These are phyloP conservation scores for Isichthys henryi DNA, from an alignment of 2,113 vertebrate species.

Conservation along the genomic window DNA sequence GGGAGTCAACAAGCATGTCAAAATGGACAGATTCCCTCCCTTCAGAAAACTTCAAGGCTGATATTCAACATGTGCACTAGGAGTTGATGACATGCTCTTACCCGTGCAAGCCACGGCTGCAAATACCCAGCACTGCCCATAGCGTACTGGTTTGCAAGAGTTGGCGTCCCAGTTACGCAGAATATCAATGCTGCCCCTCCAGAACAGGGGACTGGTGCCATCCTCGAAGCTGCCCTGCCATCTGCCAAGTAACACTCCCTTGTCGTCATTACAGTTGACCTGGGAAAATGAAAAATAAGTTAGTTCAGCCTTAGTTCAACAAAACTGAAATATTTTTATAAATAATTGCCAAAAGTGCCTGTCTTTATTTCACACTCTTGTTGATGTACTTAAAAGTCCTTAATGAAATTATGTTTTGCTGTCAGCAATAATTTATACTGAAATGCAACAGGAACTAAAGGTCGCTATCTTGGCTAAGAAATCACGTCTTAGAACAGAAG, in stretches of 20 bases:
- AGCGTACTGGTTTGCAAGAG: constrained; percentile 74
- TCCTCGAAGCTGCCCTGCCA: constrained; percentile 69
- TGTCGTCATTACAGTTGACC: constrained; percentile 88
- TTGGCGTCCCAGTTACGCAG: constrained; percentile 67
- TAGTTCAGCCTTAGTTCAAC: neutral
- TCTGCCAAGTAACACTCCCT: constrained; percentile 71
- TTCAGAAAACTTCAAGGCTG: neutral
- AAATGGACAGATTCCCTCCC: neutral
- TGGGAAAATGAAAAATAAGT: constrained; percentile 32
- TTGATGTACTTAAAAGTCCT: too few relatives aligned
- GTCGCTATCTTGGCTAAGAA: neutral
- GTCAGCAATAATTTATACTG: neutral
- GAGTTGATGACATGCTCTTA: constrained; percentile 42
- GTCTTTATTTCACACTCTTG: too few relatives aligned
- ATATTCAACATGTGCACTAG: neutral
- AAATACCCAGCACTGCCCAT: constrained; percentile 96
- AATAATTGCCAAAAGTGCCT: too few relatives aligned
- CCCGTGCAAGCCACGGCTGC: constrained; percentile 85
- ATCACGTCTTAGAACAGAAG: neutral
- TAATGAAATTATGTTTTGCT: neutral
- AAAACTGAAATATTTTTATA: neutral
- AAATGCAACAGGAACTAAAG: neutral
- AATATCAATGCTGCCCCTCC: constrained; percentile 86
- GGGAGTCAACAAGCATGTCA: neutral
- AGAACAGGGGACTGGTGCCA: constrained; percentile 75